phyloP scores from a whole-genome alignment of 2,113 vertebrate genomes.

The Crypturellus undulatus region DNA sequence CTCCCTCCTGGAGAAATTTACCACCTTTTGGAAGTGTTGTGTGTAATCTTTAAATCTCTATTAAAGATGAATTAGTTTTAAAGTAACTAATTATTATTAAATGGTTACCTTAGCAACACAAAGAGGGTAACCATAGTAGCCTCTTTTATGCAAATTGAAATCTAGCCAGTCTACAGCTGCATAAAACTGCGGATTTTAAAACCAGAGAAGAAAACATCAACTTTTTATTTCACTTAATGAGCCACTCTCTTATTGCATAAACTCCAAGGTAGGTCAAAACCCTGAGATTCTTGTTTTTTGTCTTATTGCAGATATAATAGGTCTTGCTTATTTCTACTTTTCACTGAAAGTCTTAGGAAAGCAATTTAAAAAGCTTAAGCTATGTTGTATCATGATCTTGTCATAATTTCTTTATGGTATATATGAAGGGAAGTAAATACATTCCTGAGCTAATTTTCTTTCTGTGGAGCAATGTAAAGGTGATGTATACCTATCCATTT shows the following conservation, averaged over 20 bases:
- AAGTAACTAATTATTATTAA: conserved; percentile 36
- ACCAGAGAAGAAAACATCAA: neutral
- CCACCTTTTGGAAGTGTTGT: neutral
- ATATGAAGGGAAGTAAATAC: neutral
- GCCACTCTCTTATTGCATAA: neutral
- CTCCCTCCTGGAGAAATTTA: neutral
- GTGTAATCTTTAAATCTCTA: neutral
- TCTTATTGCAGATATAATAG: neutral
- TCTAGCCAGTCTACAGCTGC: neutral
- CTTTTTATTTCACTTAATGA: neutral
- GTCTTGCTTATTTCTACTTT: neutral
- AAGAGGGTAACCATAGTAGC: conserved; percentile 48
- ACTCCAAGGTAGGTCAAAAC: neutral
- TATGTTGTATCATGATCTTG: neutral
- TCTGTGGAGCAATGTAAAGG: neutral
- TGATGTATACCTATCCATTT: neutral
- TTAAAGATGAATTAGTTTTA: conserved; percentile 10
- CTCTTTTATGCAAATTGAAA: conserved; percentile 16
- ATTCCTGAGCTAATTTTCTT: neutral
- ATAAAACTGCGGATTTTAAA: neutral
- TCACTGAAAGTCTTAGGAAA: neutral
- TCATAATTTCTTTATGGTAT: neutral
- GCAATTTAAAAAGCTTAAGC: neutral
- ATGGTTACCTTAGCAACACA: conserved; percentile 40
- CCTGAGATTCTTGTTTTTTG: neutral